Conservation (phyloP, 92 coral and sea anemone species). For the Actinernus sp. region DNA sequence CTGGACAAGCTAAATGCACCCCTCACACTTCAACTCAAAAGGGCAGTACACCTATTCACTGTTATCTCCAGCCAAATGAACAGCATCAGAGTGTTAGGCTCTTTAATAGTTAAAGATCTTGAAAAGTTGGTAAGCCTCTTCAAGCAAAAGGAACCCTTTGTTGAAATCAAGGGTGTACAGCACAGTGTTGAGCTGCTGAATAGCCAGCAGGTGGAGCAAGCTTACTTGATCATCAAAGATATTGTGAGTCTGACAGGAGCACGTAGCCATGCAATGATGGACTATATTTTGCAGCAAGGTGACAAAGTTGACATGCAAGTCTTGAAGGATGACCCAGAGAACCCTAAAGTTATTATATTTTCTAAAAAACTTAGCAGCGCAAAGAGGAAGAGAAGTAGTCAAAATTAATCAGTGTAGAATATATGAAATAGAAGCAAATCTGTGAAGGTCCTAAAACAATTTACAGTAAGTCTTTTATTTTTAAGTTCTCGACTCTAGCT, state of each 20-base stretch:
- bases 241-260: slow-evolving; percentile 60
- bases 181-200: slow-evolving; percentile 87
- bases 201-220: slow-evolving; percentile 92
- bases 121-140: slow-evolving; percentile 69
- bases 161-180: slow-evolving; percentile 69
- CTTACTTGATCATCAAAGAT: slow-evolving; percentile 87
- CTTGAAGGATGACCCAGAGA: slow-evolving; percentile 71
- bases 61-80: slow-evolving; percentile 81
- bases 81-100: slow-evolving; percentile 71
- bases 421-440: too few species aligned
- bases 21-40: slow-evolving; percentile 64
- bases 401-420: too few species aligned
- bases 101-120: slow-evolving; percentile 72
- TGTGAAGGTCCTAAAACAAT: too few species aligned
- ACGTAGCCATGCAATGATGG: slow-evolving; percentile 82
- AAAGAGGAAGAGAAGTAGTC: slow-evolving; percentile 59
- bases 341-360: slow-evolving; percentile 88
- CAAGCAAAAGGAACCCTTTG: slow-evolving; percentile 59
- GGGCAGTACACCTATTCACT: slow-evolving; percentile 78
- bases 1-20: slow-evolving; percentile 78
- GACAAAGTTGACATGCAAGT: slow-evolving; percentile 94
- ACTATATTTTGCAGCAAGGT: slow-evolving; percentile 92
- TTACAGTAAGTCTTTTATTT: too few species aligned
- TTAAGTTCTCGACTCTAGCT: too few species aligned
- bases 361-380: slow-evolving; percentile 73